Evolutionary conservation across 2,888 invertebrate genomes (phyloP).

Genomic region (Subacronicta megacephala): DNA sequence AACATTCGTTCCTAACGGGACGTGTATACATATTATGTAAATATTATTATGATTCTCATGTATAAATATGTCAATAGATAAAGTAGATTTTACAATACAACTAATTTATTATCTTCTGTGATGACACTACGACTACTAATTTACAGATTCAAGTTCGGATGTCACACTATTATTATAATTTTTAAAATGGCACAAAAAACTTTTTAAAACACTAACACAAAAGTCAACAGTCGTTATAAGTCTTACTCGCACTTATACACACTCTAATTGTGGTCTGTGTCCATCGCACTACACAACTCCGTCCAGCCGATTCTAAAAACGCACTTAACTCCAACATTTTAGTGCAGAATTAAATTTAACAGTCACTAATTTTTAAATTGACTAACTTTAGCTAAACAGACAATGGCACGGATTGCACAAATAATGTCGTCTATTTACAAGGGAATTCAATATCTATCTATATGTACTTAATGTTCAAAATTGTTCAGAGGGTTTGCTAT

Average conservation of each 20-base stretch:
- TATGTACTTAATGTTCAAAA: constrained; percentile 72
- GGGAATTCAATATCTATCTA: constrained; percentile 80
- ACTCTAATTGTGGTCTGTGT: constrained; percentile 63
- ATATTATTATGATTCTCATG: constrained; percentile 85
- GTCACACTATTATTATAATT: constrained; percentile 86
- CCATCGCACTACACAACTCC: constrained; percentile 61
- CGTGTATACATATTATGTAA: constrained; percentile 89
- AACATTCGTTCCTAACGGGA: constrained; percentile 90
- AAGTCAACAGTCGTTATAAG: constrained; percentile 84
- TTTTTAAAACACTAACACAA: constrained; percentile 89
- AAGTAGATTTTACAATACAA: constrained; percentile 86
- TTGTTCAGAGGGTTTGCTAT: constrained; percentile 81
- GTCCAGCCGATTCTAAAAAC: constrained; percentile 53
- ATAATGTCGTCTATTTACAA: constrained; percentile 84
- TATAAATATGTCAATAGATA: constrained; percentile 89
- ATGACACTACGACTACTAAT: constrained; percentile 85
- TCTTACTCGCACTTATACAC: constrained; percentile 76
- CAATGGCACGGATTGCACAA: constrained; percentile 90
- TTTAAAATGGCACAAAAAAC: constrained; percentile 89
- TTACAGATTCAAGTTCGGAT: constrained; percentile 89
- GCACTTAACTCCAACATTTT: constrained; percentile 59
- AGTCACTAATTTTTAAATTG: constrained; percentile 80
- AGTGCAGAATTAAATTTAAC: constrained; percentile 58
- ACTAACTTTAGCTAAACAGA: constrained; percentile 87
- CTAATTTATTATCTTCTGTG: constrained; percentile 87